phyloP scores from a whole-genome alignment of 2,113 vertebrate species.

The Hoplias malabaricus region DNA sequence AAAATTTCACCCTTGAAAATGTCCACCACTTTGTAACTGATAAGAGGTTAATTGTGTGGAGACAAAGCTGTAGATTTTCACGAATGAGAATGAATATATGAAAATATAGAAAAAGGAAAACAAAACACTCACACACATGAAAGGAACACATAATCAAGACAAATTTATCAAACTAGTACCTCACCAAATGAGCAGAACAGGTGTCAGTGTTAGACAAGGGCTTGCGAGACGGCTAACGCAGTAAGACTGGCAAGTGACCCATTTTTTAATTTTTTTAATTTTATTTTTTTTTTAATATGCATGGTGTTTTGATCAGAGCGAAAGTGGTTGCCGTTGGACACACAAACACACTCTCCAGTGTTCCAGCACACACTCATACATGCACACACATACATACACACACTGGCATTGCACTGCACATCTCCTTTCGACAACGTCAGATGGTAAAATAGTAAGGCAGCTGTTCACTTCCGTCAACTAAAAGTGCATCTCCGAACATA shows the following conservation, averaged over 20 bases:
- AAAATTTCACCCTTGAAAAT: neutral
- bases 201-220: conserved; percentile 81
- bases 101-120: too few relatives aligned
- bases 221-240: conserved; percentile 80
- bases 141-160: conserved; percentile 28
- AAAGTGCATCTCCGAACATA: conserved; percentile 88
- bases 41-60: neutral
- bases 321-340: conserved; percentile 78
- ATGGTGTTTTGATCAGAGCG: conserved; percentile 78
- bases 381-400: conserved; percentile 66
- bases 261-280: too few relatives aligned
- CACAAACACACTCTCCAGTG: conserved; percentile 66
- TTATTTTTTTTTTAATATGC: conserved; percentile 56
- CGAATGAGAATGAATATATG: neutral
- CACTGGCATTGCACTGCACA: conserved; percentile 78
- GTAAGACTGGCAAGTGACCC: conserved; percentile 87
- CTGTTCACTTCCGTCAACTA: conserved; percentile 92
- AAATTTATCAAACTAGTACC: conserved; percentile 65
- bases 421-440: conserved; percentile 87
- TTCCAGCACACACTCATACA: conserved; percentile 53
- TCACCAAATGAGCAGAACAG: conserved; percentile 73
- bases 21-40: neutral
- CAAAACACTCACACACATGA: conserved; percentile 23
- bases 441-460: conserved; percentile 95
- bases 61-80: too few relatives aligned